Evolutionary conservation across 2,797 vertebrate genomes (phyloP), one percentile per base, ranked within the genome.

Genomic region (Megalops cyprinoides): DNA sequence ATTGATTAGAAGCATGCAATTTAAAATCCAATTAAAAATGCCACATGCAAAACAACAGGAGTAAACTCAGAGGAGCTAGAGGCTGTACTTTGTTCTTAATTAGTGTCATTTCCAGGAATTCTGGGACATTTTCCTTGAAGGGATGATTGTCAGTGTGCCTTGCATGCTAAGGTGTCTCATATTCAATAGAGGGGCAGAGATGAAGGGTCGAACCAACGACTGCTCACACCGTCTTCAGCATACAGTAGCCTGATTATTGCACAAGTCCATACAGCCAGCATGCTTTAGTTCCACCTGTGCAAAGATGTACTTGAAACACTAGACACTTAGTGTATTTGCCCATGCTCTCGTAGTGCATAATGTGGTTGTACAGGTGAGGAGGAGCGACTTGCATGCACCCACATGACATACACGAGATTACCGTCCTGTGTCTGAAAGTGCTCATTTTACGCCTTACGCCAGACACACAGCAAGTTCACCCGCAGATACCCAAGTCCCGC

Each of bases 1-100:
- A 42, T 46, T 60, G 44, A 78, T 73, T 39, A 25, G 25, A 71
- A 18, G 20, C 12, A 42, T 37, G 49, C 48, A 55, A 51, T 79
- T 53, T 53, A 53, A 73, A 79, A 71, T 28, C 48, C 62, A 67
- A 74, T 79, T 79, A 42, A 51, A 73, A 53, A 7, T 18, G 28
- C 39, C 73, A 28, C 51, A 34, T 46, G 5, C 53, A 55, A 74
- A 82, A 44, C 81, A 51, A 65, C 39, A 23, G 69, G 28, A 55
- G 60, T 18, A 82, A 69, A 67, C n/a, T 58, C 31, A 74, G 58
- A 60, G 51, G 69, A 42, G 49, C 77, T 60, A 9, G 46, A 75
- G 69, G 76, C 56, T 31, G n/a, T 42, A 62, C 81, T 82, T 79
- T 75, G 58, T 48, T 76, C 58, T 74, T 79, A 62, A 76, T 76